Percentiles rank a stretch among this genome's conserved stretches.
These are phyloP conservation scores for Argyresthia albistria DNA, from an alignment of 2,888 invertebrate genomes.

Conservation along the genomic window DNA sequence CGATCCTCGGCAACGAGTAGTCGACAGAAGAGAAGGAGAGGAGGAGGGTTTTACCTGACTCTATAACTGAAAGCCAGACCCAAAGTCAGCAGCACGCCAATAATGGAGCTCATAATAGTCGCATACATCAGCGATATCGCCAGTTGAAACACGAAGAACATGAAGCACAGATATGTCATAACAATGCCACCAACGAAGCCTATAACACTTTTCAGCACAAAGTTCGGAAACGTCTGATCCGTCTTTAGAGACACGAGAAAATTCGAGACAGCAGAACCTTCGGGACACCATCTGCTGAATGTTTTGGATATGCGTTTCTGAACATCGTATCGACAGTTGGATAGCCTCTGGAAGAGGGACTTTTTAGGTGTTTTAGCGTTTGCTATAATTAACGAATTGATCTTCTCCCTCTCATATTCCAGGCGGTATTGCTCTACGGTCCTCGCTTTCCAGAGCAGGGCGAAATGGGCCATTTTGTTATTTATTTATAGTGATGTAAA, in stretches of 20 bases:
- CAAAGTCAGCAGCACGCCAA: conserved; percentile 75
- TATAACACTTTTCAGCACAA: conserved; percentile 73
- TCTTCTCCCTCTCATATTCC: conserved; percentile 71
- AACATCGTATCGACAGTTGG: conserved; percentile 46
- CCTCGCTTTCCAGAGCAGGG: conserved; percentile 68
- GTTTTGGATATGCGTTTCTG: conserved; percentile 44
- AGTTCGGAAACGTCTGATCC: conserved; percentile 70
- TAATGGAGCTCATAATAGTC: conserved; percentile 73
- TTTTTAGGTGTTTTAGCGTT: conserved; percentile 46
- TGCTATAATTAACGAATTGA: conserved; percentile 59
- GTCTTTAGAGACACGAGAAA: conserved; percentile 39
- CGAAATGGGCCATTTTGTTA: conserved; percentile 65
- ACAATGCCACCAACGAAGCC: conserved; percentile 78
- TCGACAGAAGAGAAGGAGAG: too few species aligned
- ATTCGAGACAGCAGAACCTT: conserved; percentile 38
- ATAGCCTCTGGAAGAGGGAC: conserved; percentile 53
- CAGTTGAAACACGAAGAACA: conserved; percentile 78
- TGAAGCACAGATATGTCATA: conserved; percentile 76
- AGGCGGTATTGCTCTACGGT: conserved; percentile 59
- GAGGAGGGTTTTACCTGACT: conserved; percentile 30
- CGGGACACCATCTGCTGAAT: conserved; percentile 45
- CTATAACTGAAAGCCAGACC: conserved; percentile 77
- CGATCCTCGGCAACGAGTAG: too few species aligned
- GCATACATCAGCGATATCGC: conserved; percentile 74
- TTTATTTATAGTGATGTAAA: background rate